Evolutionary conservation across 2,797 vertebrate species (phyloP).

Genomic region (Lerista edwardsae): DNA sequence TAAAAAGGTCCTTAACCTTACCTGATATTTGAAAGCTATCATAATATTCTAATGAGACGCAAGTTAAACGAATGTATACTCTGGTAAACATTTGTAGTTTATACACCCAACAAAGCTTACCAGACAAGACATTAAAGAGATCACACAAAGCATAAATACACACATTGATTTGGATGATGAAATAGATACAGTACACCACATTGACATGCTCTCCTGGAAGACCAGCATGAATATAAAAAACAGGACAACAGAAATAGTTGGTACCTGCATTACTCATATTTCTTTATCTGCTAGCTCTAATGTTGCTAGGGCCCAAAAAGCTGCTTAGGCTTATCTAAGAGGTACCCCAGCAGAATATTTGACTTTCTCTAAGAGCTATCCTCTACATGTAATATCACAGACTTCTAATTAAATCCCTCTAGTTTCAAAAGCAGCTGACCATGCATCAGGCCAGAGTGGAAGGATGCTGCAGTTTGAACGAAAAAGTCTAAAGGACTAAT

Average conservation of each 20-base stretch:
- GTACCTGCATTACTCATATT: not conserved
- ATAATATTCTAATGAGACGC: not conserved
- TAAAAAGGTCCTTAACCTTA: not conserved
- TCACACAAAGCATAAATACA: not conserved
- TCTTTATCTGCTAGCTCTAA: not conserved
- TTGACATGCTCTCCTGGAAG: conserved; percentile 2
- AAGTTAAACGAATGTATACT: not conserved
- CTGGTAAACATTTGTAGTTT: not conserved
- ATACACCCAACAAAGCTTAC: not conserved
- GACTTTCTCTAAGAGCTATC: not conserved
- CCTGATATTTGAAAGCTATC: conserved; percentile 8
- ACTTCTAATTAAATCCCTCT: not conserved
- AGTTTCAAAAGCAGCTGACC: not conserved
- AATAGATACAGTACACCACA: not conserved
- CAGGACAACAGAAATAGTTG: not conserved
- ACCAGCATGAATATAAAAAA: not conserved
- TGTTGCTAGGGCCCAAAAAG: not conserved
- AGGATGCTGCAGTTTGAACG: no score
- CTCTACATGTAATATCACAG: not conserved
- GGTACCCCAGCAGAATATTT: not conserved
- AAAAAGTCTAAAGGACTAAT: not conserved
- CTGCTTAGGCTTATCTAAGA: not conserved
- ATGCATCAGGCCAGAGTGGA: not conserved
- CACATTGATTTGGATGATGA: not conserved
- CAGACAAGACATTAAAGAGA: conserved; percentile 23